These are phyloP conservation scores for Lota lota DNA, from an alignment of 2,113 vertebrate genomes.

Conservation along the genomic window DNA sequence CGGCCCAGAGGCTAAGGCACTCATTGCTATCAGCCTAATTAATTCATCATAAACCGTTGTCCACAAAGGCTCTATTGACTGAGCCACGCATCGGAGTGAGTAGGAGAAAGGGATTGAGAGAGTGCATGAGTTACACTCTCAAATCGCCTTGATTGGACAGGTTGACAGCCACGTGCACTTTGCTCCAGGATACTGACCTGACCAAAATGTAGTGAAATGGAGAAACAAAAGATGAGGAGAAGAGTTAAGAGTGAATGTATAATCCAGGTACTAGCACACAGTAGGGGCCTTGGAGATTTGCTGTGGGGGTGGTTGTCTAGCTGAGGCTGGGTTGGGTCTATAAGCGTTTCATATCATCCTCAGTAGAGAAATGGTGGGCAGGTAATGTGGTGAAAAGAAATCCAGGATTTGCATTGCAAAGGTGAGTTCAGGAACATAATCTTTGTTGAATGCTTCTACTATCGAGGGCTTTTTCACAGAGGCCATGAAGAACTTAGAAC, in stretches of 20 bases:
- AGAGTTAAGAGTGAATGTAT: slow-evolving; percentile 19
- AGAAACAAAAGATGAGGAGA: not conserved
- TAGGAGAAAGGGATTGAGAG: slow-evolving; percentile 26
- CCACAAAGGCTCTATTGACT: slow-evolving; percentile 57
- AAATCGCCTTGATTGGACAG: not conserved
- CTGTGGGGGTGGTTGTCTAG: slow-evolving; percentile 26
- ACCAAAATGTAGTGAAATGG: slow-evolving; percentile 14
- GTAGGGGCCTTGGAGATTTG: slow-evolving; percentile 22
- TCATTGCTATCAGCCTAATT: slow-evolving; percentile 58
- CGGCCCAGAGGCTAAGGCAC: slow-evolving; percentile 36
- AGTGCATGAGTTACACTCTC: slow-evolving; percentile 6
- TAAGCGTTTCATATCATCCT: slow-evolving; percentile 17
- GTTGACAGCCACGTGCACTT: not conserved
- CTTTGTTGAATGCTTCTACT: no score
- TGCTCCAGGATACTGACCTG: slow-evolving; percentile 7
- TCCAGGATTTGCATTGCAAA: slow-evolving; percentile 37
- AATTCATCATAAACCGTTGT: slow-evolving; percentile 38
- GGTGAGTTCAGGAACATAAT: slow-evolving; percentile 6
- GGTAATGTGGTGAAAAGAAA: not conserved
- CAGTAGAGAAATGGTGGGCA: slow-evolving; percentile 19
- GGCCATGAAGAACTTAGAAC: no score
- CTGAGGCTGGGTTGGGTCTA: slow-evolving; percentile 12
- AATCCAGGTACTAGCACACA: slow-evolving; percentile 26
- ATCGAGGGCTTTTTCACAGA: no score
- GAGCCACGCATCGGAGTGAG: not conserved